Evolutionary conservation across 2,797 vertebrate genomes (phyloP), one percentile per base, ranked within the genome.

Genomic region (Austrolebias charrua): DNA sequence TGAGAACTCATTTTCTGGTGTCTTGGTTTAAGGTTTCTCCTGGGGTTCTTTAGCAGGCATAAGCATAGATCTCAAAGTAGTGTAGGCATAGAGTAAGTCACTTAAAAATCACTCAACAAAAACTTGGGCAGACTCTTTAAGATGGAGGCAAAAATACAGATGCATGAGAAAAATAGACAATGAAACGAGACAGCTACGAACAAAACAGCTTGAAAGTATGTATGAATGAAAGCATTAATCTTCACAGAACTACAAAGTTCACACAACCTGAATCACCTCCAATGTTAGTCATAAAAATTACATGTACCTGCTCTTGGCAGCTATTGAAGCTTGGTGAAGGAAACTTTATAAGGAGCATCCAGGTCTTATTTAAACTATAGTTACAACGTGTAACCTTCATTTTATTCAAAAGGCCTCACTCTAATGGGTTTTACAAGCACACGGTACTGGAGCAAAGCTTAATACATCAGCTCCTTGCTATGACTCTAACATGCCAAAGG

Each of bases 101-200:
- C n/a, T n/a, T n/a, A n/a, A n/a, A n/a, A n/a, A n/a, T n/a, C n/a
- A n/a, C n/a, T n/a, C n/a, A n/a, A n/a, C n/a, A n/a, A n/a, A n/a
- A n/a, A n/a, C n/a, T 33, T 33, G 31, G 31, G 8, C 31, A 33
- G 31, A 33, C 31, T 33, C 31, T 8, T 33, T 33, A 33, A 33
- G 38, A 1, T 1, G 10, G 8, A 19, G 45, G 45, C 45, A 20
- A 11, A 62, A 33, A 13, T 54, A 82, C 60, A 60, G 65, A 73
- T 69, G 20, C 82, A 71, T 12, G 40, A 7, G 0, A 12, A 10
- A 53, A 66, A 59, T 31, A 55, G 67, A 47, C 31, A 54, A 18
- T 1, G 6, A 68, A 58, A 33, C 47, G 38, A 63, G 63, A 6
- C 33, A 35, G 33, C 10, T 6, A 24, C 50, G 19, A 19, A 54